These are phyloP conservation scores for Chalcis sispes DNA, from an alignment of 2,888 invertebrate genomes.

Conservation along the genomic window DNA sequence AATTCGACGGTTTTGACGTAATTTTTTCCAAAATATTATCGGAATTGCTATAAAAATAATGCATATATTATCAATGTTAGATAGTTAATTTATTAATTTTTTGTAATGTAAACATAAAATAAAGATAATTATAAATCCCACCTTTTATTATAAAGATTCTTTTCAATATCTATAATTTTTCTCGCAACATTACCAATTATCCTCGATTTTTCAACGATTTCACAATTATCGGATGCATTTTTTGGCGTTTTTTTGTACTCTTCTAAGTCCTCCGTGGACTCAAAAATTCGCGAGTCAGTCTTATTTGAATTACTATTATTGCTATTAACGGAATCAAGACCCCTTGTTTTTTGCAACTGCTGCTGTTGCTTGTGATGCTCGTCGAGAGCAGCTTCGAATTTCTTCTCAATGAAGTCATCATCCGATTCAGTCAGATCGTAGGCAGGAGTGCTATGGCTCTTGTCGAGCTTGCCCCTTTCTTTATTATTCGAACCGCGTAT, in stretches of 20 bases:
- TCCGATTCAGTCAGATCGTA: conserved; percentile 80
- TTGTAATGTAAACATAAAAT: neutral
- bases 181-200: conserved; percentile 62
- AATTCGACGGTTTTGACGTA: conserved; percentile 15
- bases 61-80: neutral
- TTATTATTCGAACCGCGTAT: conserved; percentile 21
- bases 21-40: conserved; percentile 45
- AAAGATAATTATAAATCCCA: conserved; percentile 2
- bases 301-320: conserved; percentile 62
- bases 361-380: conserved; percentile 49
- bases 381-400: conserved; percentile 55
- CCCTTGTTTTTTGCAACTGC: neutral
- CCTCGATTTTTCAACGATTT: conserved; percentile 27
- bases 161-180: conserved; percentile 64
- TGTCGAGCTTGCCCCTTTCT: conserved; percentile 82
- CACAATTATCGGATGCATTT: conserved; percentile 51
- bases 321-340: conserved; percentile 50
- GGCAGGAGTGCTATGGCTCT: conserved; percentile 89
- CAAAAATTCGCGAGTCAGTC: conserved; percentile 63
- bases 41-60: conserved; percentile 14
- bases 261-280: conserved; percentile 58
- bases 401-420: conserved; percentile 56
- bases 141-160: conserved; percentile 51
- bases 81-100: neutral
- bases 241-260: conserved; percentile 53